Percentiles rank a stretch among this genome's conserved stretches.
Evolutionary conservation across 2,113 vertebrate species (phyloP).

Genomic region (Nycticryphes semicollaris): DNA sequence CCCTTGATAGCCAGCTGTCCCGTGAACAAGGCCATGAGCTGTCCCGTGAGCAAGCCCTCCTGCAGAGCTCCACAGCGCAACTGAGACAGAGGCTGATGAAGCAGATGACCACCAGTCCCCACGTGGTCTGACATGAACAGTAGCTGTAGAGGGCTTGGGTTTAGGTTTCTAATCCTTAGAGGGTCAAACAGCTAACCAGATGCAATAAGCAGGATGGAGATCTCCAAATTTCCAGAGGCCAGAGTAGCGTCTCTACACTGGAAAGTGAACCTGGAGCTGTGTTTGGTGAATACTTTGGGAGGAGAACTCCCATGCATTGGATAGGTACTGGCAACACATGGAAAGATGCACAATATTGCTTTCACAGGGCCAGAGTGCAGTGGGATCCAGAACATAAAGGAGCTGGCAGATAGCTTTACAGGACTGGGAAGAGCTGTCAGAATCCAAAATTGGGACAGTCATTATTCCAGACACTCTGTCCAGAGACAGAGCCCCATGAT

Average conservation of each 20-base stretch:
- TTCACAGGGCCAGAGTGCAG: background rate
- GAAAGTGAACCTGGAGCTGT: background rate
- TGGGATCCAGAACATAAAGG: background rate
- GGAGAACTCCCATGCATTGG: background rate
- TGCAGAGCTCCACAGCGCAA: background rate
- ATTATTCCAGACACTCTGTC: background rate
- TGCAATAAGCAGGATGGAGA: background rate
- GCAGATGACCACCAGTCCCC: background rate
- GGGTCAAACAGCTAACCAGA: background rate
- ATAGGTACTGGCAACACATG: background rate
- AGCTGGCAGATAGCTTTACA: background rate
- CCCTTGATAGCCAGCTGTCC: background rate
- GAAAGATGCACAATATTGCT: background rate
- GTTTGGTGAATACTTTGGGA: background rate
- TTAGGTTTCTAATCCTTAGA: background rate
- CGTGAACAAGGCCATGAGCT: background rate
- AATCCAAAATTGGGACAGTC: background rate
- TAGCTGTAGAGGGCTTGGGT: background rate
- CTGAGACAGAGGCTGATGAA: background rate
- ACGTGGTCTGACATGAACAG: background rate
- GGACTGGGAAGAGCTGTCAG: background rate
- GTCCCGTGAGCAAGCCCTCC: background rate
- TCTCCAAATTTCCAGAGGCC: background rate
- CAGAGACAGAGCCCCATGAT: background rate
- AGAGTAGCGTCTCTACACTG: background rate